Evolutionary conservation across 2,888 invertebrate genomes (phyloP).

Genomic region (Machimus atricapillus): DNA sequence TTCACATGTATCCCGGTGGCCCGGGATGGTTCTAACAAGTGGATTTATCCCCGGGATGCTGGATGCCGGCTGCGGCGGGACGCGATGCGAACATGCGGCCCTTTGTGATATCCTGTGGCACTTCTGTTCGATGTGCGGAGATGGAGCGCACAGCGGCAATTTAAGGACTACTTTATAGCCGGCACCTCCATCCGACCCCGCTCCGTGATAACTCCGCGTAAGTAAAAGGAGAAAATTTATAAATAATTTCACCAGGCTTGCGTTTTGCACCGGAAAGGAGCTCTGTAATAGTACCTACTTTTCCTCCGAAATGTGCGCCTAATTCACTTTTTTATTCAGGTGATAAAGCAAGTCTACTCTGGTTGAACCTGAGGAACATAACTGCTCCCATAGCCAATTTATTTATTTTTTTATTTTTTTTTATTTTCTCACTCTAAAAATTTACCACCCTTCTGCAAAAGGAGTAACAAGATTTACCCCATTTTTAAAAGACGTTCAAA

Average conservation of each 20-base stretch:
- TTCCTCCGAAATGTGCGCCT: neutral
- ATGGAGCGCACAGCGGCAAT: slow-evolving; percentile 22
- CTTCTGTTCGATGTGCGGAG: neutral
- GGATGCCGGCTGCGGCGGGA: neutral
- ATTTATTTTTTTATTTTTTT: no score
- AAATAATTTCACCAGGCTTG: neutral
- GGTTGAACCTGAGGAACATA: neutral
- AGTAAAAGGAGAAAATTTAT: slow-evolving; percentile 1
- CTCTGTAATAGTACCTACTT: neutral
- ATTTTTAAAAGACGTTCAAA: no score
- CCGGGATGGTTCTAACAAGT: slow-evolving; percentile 36
- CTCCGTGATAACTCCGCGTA: neutral
- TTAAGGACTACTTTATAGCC: slow-evolving; percentile 26
- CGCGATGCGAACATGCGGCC: slow-evolving; percentile 3
- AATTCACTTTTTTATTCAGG: neutral
- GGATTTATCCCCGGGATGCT: slow-evolving; percentile 27
- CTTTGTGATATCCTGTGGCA: slow-evolving; percentile 26
- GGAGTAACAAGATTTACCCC: no score
- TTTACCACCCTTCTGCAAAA: no score
- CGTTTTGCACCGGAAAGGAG: neutral
- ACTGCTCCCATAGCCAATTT: neutral
- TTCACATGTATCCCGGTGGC: slow-evolving; percentile 33
- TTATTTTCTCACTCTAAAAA: no score
- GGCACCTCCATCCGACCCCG: neutral
- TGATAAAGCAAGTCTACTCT: neutral